Percentiles rank a stretch among this genome's conserved stretches.
Evolutionary conservation across 2,888 invertebrate genomes (phyloP).

Genomic region (Dicyrtoma fusca): DNA sequence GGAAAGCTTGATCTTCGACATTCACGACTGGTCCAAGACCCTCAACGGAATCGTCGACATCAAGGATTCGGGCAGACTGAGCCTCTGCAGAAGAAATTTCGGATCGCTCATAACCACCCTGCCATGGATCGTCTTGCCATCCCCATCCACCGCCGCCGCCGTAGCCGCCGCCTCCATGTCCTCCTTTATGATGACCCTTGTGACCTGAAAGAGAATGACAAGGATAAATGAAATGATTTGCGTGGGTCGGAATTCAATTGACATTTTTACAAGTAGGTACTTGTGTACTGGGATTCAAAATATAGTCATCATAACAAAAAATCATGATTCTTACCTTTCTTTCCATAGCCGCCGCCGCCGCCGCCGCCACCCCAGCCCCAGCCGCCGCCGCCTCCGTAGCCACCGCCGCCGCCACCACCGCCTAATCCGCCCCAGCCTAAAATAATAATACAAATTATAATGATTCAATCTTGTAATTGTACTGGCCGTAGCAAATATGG

Average conservation of each 20-base stretch:
- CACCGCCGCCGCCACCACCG: conserved; percentile 26
- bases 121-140: conserved; percentile 37
- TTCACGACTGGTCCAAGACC: conserved; percentile 9
- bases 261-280: no score
- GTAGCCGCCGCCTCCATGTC: conserved; percentile 25
- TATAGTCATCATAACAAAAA: neutral
- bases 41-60: conserved; percentile 23
- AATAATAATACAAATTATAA: neutral
- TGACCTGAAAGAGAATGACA: no score
- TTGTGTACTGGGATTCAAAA: no score
- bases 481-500: no score
- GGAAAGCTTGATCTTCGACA: conserved; percentile 20
- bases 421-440: conserved; percentile 1
- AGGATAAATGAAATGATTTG: no score
- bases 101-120: conserved; percentile 32
- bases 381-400: conserved; percentile 23
- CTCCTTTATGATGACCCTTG: conserved; percentile 26
- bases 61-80: neutral
- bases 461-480: neutral
- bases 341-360: conserved; percentile 31
- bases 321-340: neutral
- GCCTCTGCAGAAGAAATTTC: conserved; percentile 20
- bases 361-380: conserved; percentile 25
- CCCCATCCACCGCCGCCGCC: conserved; percentile 30
- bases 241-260: no score